These are phyloP conservation scores for Lochmaea capreae DNA, from an alignment of 2,888 invertebrate species.

Conservation along the genomic window DNA sequence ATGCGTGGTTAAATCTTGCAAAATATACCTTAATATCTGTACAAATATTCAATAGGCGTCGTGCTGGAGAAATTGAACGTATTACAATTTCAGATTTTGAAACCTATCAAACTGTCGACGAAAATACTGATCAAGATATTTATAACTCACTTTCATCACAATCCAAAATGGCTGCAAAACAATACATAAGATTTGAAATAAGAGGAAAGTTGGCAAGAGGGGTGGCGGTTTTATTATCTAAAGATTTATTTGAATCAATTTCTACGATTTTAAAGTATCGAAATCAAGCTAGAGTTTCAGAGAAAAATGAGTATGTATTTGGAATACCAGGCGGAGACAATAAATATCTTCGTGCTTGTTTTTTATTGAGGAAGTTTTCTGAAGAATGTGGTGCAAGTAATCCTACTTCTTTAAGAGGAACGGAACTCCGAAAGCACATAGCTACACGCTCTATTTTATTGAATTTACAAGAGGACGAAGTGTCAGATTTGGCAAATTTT, in stretches of 20 bases:
- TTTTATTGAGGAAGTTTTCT: conserved; percentile 47
- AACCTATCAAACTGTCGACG: conserved; percentile 34
- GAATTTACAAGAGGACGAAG: conserved; percentile 47
- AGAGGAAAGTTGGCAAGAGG: conserved; percentile 27
- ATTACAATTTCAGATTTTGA: conserved; percentile 35
- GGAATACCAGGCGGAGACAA: conserved; percentile 23
- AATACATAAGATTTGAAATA: conserved; percentile 26
- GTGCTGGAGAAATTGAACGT: conserved; percentile 42
- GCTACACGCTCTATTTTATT: conserved; percentile 49
- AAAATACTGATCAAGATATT: conserved; percentile 22
- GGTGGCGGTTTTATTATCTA: conserved; percentile 31
- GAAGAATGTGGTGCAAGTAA: conserved; percentile 47
- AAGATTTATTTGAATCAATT: conserved; percentile 17
- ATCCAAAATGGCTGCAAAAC: conserved; percentile 18
- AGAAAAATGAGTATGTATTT: conserved; percentile 38
- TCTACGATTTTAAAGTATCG: conserved; percentile 28
- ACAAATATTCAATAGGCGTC: conserved; percentile 42
- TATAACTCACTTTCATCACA: conserved; percentile 25
- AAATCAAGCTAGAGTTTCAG: conserved; percentile 26
- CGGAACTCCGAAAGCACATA: conserved; percentile 50
- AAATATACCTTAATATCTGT: conserved; percentile 40
- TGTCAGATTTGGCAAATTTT: conserved; percentile 49
- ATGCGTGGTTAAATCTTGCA: conserved; percentile 34
- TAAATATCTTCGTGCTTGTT: conserved; percentile 48
- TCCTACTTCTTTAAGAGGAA: conserved; percentile 43